A percentile compares a stretch with the other conserved stretches of the same genome.
phyloP scores from a whole-genome alignment of 2,113 vertebrate genomes.

The Ameiurus melas region DNA sequence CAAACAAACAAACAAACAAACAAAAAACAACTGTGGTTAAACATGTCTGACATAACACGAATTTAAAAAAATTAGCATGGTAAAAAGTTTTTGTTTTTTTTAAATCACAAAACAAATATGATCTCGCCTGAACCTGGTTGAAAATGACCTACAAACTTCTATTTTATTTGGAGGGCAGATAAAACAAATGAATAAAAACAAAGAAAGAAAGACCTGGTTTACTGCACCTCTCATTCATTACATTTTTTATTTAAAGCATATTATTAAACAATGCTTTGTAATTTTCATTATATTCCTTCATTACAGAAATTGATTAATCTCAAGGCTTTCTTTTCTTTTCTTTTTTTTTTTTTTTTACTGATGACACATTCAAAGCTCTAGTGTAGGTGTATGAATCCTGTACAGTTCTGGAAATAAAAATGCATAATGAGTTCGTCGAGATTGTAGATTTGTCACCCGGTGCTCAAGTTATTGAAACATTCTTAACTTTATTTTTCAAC shows the following conservation, averaged over 20 bases:
- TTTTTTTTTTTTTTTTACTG: not conserved
- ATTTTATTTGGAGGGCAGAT: not conserved
- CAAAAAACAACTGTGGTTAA: slow-evolving; percentile 9
- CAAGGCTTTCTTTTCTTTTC: not conserved
- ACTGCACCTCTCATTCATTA: not conserved
- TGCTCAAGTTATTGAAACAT: not conserved
- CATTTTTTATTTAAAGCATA: not conserved
- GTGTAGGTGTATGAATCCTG: not conserved
- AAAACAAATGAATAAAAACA: not conserved
- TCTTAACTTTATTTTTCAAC: not conserved
- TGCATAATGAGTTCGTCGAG: not conserved
- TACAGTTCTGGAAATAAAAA: not conserved
- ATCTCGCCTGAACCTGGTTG: not conserved
- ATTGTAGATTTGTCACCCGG: not conserved
- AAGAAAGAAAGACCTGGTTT: not conserved
- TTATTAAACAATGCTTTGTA: not conserved
- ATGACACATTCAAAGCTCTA: not conserved
- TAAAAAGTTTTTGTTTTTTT: not conserved
- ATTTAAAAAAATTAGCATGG: not conserved
- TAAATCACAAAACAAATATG: not conserved
- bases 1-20: not conserved
- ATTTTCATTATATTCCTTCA: not conserved
- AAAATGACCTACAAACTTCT: not conserved
- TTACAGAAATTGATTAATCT: not conserved
- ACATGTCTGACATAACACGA: not conserved